A percentile compares a stretch with the other conserved stretches of the same genome.
Evolutionary conservation across 2,888 invertebrate genomes (phyloP).

Genomic region (Ectemnius lituratus): DNA sequence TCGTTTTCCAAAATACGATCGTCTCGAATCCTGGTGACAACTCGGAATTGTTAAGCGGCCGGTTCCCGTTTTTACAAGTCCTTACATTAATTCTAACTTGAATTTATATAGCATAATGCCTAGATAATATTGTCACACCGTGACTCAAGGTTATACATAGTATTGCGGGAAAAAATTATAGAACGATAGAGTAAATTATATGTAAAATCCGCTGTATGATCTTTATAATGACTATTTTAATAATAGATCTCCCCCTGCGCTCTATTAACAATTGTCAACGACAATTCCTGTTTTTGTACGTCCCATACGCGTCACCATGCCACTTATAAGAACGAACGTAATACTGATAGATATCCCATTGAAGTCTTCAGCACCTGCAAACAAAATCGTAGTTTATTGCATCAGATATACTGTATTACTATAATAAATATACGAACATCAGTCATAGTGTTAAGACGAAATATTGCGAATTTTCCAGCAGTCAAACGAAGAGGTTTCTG

Average conservation of each 20-base stretch:
- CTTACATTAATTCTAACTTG: constrained; percentile 52
- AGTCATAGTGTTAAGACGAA: constrained; percentile 80
- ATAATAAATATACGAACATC: constrained; percentile 74
- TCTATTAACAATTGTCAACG: too few relatives aligned
- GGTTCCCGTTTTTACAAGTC: too few relatives aligned
- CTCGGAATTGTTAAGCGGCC: too few relatives aligned
- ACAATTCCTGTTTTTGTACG: neutral
- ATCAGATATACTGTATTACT: neutral
- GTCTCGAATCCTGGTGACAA: too few relatives aligned
- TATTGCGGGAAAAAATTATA: constrained; percentile 64
- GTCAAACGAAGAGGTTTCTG: constrained; percentile 79
- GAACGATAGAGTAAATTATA: constrained; percentile 16
- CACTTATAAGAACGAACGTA: constrained; percentile 48
- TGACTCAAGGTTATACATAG: constrained; percentile 66
- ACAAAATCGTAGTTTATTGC: neutral
- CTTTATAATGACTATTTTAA: constrained; percentile 52
- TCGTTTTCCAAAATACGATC: too few relatives aligned
- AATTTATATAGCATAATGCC: constrained; percentile 56
- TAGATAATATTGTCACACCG: constrained; percentile 48
- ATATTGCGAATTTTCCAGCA: constrained; percentile 80
- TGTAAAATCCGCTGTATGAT: too few relatives aligned
- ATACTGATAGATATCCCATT: constrained; percentile 62
- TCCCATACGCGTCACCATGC: too few relatives aligned
- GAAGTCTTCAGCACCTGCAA: constrained; percentile 62
- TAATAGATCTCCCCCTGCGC: too few relatives aligned